Conservation (phyloP, 53 echinoderm and acorn worm genomes). For the Crossaster papposus region DNA sequence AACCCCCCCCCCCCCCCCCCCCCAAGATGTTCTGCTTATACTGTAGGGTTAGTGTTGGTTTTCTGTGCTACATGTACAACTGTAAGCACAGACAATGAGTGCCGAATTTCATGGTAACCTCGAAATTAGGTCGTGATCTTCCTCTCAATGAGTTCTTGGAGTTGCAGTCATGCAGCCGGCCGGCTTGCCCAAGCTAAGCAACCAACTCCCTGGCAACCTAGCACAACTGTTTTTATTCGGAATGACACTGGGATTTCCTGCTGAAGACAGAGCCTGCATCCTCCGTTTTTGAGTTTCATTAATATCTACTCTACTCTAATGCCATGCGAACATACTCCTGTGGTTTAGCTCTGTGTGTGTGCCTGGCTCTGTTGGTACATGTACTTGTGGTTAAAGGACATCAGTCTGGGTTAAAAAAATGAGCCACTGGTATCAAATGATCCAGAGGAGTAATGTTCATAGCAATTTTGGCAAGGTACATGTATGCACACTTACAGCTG, state of each 20-base stretch:
- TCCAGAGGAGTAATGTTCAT: too few species aligned
- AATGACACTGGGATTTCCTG: conserved; percentile 63
- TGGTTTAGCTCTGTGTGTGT: neutral
- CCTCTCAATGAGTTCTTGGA: conserved; percentile 22
- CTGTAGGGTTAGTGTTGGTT: too few species aligned
- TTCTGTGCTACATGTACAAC: too few species aligned
- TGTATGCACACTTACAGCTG: too few species aligned
- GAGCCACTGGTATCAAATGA: too few species aligned
- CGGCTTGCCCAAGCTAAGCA: conserved; percentile 26
- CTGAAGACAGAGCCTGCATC: conserved; percentile 50
- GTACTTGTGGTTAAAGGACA: too few species aligned
- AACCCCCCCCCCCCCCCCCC: too few species aligned
- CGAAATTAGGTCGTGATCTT: too few species aligned
- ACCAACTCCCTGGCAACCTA: conserved; percentile 12
- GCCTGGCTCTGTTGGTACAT: neutral
- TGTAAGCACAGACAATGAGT: too few species aligned
- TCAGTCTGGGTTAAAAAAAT: too few species aligned
- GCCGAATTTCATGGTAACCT: neutral
- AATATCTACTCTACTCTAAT: neutral
- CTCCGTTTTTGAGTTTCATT: conserved; percentile 38
- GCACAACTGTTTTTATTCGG: conserved; percentile 38
- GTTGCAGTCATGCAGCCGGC: conserved; percentile 8
- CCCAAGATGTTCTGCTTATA: too few species aligned
- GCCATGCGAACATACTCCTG: neutral
- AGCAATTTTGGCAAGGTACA: too few species aligned